These are phyloP conservation scores for Corydoras maculifer DNA, from an alignment of 2,113 vertebrate species.

Conservation along the genomic window DNA sequence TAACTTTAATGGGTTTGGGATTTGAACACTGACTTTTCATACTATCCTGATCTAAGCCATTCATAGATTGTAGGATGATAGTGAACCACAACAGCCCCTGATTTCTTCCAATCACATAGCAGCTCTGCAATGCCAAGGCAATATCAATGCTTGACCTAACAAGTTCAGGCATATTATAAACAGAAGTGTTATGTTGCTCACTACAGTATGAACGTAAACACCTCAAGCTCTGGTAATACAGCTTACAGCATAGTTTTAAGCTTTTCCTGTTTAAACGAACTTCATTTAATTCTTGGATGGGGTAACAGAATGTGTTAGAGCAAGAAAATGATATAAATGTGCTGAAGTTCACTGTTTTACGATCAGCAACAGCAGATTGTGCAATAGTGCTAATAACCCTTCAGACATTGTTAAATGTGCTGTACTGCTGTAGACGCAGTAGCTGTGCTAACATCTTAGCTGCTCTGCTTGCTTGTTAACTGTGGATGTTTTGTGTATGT, in stretches of 20 bases:
- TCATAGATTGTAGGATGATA: too few relatives aligned
- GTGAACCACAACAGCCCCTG: too few relatives aligned
- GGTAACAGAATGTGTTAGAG: too few relatives aligned
- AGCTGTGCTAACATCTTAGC: conserved; percentile 41
- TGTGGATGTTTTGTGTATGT: conserved; percentile 24
- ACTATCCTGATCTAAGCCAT: too few relatives aligned
- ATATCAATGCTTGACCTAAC: conserved; percentile 16
- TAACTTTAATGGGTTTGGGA: too few relatives aligned
- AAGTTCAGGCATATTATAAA: conserved; percentile 6
- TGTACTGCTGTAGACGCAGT: conserved; percentile 21
- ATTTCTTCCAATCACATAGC: neutral
- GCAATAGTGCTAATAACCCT: conserved; percentile 15
- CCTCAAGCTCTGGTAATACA: too few relatives aligned
- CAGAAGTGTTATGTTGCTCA: conserved; percentile 12
- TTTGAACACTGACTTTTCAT: too few relatives aligned
- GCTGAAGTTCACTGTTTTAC: neutral
- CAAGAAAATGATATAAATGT: neutral
- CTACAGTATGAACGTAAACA: neutral
- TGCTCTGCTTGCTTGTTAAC: conserved; percentile 40
- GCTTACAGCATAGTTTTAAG: too few relatives aligned
- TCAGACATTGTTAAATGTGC: neutral
- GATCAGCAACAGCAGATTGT: neutral
- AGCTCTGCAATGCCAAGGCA: conserved; percentile 4
- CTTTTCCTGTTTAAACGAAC: too few relatives aligned
- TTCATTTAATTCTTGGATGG: too few relatives aligned